These are phyloP conservation scores for Oreocharis arfaki DNA, from an alignment of 2,113 vertebrate species.

Conservation along the genomic window DNA sequence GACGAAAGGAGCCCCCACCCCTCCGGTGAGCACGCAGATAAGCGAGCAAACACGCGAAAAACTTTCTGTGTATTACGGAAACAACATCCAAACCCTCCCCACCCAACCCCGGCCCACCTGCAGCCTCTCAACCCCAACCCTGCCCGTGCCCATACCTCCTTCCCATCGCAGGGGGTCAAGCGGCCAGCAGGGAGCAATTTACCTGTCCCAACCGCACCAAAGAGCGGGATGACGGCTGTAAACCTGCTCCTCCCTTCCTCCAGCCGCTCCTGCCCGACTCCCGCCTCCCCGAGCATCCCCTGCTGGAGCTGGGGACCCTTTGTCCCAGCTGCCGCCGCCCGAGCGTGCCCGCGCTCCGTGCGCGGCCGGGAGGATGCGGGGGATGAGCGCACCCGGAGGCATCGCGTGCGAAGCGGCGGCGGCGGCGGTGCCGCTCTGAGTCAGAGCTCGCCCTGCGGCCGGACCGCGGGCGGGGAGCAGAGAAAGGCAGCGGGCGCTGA, in stretches of 20 bases:
- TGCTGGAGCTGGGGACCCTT: fast-evolving
- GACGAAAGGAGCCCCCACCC: background rate
- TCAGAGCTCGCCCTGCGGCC: background rate
- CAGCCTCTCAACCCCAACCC: background rate
- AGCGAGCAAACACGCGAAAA: background rate
- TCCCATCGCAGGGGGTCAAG: background rate
- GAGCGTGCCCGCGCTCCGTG: background rate
- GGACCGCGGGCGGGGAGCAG: background rate
- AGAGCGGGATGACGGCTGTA: fast-evolving
- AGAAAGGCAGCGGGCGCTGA: background rate
- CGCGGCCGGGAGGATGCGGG: background rate
- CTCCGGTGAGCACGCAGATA: background rate
- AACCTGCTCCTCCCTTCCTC: background rate
- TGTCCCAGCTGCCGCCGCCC: too few relatives aligned
- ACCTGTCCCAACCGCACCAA: background rate
- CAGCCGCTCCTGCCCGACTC: background rate
- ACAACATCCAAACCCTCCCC: background rate
- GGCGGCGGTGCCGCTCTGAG: background rate
- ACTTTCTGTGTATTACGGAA: background rate
- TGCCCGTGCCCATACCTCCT: background rate
- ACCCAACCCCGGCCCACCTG: background rate
- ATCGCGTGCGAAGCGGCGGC: slow-evolving; percentile 9
- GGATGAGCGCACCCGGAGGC: background rate
- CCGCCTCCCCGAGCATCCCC: background rate
- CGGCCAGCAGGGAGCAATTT: background rate